Evolutionary conservation across 2,888 invertebrate species (phyloP), one percentile per base, ranked within the genome.

Genomic region (Pristionchus arcanus): DNA sequence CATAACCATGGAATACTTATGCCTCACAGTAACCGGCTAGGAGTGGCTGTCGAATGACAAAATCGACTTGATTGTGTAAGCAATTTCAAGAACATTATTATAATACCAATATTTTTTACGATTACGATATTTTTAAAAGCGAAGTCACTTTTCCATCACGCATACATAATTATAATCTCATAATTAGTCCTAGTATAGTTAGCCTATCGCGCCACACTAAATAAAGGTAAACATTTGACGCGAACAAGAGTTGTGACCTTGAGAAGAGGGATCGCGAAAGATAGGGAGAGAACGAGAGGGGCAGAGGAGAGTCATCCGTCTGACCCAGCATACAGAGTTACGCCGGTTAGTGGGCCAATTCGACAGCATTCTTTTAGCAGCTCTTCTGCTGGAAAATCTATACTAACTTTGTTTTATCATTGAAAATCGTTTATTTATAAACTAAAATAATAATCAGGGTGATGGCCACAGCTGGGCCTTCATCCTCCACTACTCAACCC

Each of bases 391-490:
- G 74, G 31, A 31, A 31, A 37, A 25, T 25, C 1, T 42, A 42
- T 31, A 31, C 21, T 3, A 68, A 77, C 19, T 11, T 21, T 25
- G 1, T 21, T 77, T 34, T 31, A 71, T 15, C 31, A 15, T 71
- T 19, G 13, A 71, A n/a, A 77, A 0, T 28, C 4, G 0, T 42
- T 21, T 77, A 21, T 4, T 68, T 15, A 68, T 31, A 16, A 16
- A 31, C 68, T 9, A 68, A 37, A 37, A 37, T 21, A 2, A 3
- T 71, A 13, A 1, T 66, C 21, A 81, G 81, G 81, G 28, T 53
- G 49, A 81, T 81, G 81, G 81, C 81, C 49, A 25, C 49, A 21
- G 49, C 81, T 7, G 81, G 81, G 11, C 81, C 81, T 49, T 81
- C 81, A 49, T 25, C 81, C 81, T 81, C 81, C 49, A 49, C 42